phyloP scores from a whole-genome alignment of 2,797 vertebrate genomes.

The Micromesistius poutassou region DNA sequence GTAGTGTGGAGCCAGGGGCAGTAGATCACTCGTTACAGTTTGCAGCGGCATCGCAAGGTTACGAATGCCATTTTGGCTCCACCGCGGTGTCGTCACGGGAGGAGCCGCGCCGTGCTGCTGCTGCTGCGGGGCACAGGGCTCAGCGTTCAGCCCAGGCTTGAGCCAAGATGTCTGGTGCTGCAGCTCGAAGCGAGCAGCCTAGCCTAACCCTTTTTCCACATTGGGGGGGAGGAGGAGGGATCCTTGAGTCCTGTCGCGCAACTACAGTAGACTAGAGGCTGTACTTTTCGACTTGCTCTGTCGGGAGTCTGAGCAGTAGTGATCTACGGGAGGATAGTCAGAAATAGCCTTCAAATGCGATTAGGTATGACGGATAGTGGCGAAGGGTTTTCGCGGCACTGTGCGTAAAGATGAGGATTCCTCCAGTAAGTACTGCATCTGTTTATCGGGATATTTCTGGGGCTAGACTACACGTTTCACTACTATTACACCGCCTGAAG shows the following conservation, averaged over 20 bases:
- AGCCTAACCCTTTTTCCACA: background rate
- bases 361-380: conserved; percentile 51
- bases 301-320: conserved; percentile 28
- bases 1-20: conserved; percentile 32
- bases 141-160: conserved; percentile 13
- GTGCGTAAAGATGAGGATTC: conserved; percentile 69
- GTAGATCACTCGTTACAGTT: background rate
- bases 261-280: conserved; percentile 52
- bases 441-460: conserved; percentile 47
- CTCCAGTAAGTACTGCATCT: conserved; percentile 67
- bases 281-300: conserved; percentile 46
- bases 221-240: conserved; percentile 54
- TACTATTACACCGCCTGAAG: conserved; percentile 44
- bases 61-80: conserved; percentile 63
- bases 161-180: conserved; percentile 65
- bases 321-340: conserved; percentile 29
- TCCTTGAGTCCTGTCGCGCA: conserved; percentile 52
- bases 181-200: conserved; percentile 46
- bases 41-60: conserved; percentile 52
- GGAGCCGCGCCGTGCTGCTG: conserved; percentile 18
- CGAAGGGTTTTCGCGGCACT: conserved; percentile 48
- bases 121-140: background rate
- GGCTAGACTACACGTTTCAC: conserved; percentile 34
- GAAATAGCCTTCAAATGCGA: conserved; percentile 48
- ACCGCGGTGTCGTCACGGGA: conserved; percentile 16